Evolutionary conservation across 2,888 invertebrate genomes (phyloP), one percentile per base, ranked within the genome.

Genomic region (Pantelozetes paolii): DNA sequence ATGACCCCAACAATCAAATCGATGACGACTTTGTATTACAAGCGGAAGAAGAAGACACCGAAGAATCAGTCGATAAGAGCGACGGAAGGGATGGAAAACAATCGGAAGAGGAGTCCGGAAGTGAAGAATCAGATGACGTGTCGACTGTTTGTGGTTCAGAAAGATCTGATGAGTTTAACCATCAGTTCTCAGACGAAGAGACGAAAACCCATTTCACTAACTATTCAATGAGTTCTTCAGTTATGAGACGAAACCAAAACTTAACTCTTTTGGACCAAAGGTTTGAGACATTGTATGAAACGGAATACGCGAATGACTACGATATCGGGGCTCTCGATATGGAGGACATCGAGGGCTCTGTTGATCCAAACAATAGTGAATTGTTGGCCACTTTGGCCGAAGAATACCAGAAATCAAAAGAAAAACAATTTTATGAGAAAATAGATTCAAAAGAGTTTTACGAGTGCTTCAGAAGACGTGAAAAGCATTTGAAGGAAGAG

Each of bases 151-250:
- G 67, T 48, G 42, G 26, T 57, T n/a, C 72, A 26, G 26, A 54
- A 20, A 36, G 18, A 20, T 64, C 64, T 5, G 76, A 71, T n/a
- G 72, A 74, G 72, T 45, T 54, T 48, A 54, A 59, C 23, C 30
- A 30, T 48, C 32, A 13, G 11, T 73, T 75, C 77, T 81, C 79
- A 74, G 86, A 88, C 62, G 90, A 90, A 78, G 93, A 94, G 82
- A 90, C 90, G 0, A 91, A 89, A 81, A 91, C 94, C 0, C 86
- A 90, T 11, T 95, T 95, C 83, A 94, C 96, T 0, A 90, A 91
- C 79, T 96, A 95, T 83, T 95, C 95, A 0, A 90, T 96, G 89
- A 89, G 90, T 0, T 94, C 94, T 36, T 94, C 94, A 78, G 90
- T 94, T 1, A 90, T 96, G 30, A 84, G 87, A 20, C 86, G 96